phyloP scores from a whole-genome alignment of 2,113 vertebrate genomes.

The Pongo abelii region DNA sequence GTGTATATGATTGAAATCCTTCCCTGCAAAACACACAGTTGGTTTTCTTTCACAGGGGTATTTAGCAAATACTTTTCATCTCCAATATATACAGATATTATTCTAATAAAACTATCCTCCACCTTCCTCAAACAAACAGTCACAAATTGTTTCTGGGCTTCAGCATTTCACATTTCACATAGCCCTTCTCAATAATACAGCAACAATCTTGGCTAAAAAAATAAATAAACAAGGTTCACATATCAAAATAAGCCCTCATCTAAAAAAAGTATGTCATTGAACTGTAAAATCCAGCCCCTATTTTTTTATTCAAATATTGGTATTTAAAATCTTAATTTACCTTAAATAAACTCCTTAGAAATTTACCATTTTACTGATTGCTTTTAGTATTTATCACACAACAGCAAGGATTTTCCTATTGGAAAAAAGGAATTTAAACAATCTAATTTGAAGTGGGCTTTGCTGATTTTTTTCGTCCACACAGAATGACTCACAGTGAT shows the following conservation, averaged over 20 bases:
- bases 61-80: neutral
- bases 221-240: neutral
- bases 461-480: conserved; percentile 13
- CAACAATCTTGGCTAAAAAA: neutral
- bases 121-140: neutral
- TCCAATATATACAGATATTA: neutral
- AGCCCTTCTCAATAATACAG: neutral
- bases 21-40: neutral
- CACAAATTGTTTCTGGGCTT: conserved; percentile 5
- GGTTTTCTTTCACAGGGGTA: neutral
- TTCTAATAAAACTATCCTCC: conserved; percentile 18
- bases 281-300: neutral
- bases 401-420: neutral
- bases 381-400: neutral
- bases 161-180: neutral
- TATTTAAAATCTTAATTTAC: neutral
- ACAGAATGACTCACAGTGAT: conserved; percentile 47
- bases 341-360: conserved; percentile 18
- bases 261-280: neutral
- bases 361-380: neutral
- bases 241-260: neutral
- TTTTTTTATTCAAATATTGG: conserved; percentile 21
- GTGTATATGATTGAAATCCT: neutral
- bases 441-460: neutral
- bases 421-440: conserved; percentile 8